phyloP scores from a whole-genome alignment of 2,113 vertebrate genomes.

The Monopterus albus region DNA sequence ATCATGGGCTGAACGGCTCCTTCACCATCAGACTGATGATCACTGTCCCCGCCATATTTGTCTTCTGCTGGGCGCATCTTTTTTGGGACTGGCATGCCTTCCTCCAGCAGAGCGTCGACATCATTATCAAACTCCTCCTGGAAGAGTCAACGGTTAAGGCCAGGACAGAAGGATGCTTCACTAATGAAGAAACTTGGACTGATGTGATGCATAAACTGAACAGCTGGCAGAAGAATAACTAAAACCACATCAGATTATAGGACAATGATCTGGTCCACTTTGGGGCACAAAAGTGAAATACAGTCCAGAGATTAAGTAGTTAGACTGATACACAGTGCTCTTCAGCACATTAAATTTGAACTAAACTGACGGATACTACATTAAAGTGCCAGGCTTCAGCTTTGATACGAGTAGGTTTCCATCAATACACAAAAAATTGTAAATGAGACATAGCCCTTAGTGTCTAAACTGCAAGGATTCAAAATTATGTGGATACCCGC shows the following conservation, averaged over 20 bases:
- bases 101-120: constrained; percentile 96
- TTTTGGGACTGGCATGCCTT: constrained; percentile 95
- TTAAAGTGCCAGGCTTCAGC: too few species aligned
- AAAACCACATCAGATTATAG: not conserved
- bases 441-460: too few species aligned
- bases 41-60: constrained; percentile 90
- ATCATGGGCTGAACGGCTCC: constrained; percentile 97
- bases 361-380: too few species aligned
- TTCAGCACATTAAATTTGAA: too few species aligned
- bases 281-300: not conserved
- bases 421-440: too few species aligned
- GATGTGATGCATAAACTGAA: too few species aligned
- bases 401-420: too few species aligned
- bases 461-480: too few species aligned
- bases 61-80: constrained; percentile 91
- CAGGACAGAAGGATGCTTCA: constrained; percentile 14
- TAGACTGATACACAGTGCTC: too few species aligned
- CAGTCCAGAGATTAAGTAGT: too few species aligned
- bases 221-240: not conserved
- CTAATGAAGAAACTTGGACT: not conserved
- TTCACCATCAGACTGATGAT: constrained; percentile 95
- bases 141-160: constrained; percentile 81
- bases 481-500: too few species aligned
- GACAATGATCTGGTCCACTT: not conserved
- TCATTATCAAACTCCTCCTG: constrained; percentile 99